Conservation (phyloP, 2,888 invertebrate genomes). For the Cryptus viduatorius region DNA sequence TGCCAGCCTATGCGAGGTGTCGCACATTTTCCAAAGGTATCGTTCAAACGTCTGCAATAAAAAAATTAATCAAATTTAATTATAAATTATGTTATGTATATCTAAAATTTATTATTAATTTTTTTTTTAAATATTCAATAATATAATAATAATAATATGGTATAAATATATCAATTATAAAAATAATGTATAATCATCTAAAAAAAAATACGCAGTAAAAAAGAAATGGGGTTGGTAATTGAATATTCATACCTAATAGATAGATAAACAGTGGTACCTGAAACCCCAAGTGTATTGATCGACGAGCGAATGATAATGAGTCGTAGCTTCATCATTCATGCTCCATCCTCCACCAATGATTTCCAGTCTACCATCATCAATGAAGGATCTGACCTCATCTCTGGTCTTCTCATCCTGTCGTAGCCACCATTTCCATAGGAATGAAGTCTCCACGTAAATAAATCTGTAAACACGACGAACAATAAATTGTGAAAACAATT, state of each 20-base stretch:
- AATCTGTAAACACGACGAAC: conserved; percentile 87
- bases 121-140: too few relatives aligned
- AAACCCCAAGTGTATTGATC: conserved; percentile 93
- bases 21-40: conserved; percentile 91
- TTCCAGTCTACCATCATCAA: conserved; percentile 91
- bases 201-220: neutral
- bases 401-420: conserved; percentile 87
- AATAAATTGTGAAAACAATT: neutral
- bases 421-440: conserved; percentile 94
- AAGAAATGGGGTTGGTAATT: neutral
- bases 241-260: neutral
- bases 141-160: too few relatives aligned
- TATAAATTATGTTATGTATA: conserved; percentile 20
- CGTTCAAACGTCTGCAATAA: conserved; percentile 85
- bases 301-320: conserved; percentile 90
- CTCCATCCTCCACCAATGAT: conserved; percentile 93
- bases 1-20: conserved; percentile 92
- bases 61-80: conserved; percentile 7
- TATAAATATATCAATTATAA: too few relatives aligned
- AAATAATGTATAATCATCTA: neutral
- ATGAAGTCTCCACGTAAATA: conserved; percentile 95
- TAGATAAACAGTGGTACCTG: conserved; percentile 83
- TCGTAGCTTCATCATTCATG: conserved; percentile 93
- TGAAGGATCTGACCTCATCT: conserved; percentile 87
- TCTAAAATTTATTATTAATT: conserved; percentile 2